Percentiles rank a stretch among this genome's conserved stretches.
Conservation (phyloP, 2,888 invertebrate genomes). For the Dryadula phaetusa region DNA sequence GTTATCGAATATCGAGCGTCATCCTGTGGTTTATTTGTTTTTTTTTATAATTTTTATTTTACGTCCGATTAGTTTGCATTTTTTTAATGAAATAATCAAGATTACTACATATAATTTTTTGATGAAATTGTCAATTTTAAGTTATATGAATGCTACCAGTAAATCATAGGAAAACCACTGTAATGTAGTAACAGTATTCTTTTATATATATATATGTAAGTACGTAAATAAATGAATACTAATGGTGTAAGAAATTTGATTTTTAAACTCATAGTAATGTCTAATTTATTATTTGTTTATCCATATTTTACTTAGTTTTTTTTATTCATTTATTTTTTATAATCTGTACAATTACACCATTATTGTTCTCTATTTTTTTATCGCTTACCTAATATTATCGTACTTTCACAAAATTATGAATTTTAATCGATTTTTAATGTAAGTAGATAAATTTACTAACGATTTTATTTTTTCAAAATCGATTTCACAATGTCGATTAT, state of each 20-base stretch:
- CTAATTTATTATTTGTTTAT: background rate
- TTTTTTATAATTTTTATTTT: background rate
- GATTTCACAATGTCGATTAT: background rate
- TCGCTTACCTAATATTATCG: conserved; percentile 10
- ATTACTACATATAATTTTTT: conserved; percentile 10
- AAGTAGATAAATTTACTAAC: conserved; percentile 13
- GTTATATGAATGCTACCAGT: conserved; percentile 10
- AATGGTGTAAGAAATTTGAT: background rate
- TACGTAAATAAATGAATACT: background rate
- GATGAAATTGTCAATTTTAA: conserved; percentile 28
- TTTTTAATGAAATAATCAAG: conserved; percentile 12
- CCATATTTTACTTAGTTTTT: background rate
- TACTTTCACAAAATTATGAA: background rate
- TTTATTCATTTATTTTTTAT: background rate
- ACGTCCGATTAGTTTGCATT: background rate
- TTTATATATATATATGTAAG: conserved; percentile 14
- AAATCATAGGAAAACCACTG: conserved; percentile 24
- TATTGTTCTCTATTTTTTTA: background rate
- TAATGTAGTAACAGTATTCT: conserved; percentile 36
- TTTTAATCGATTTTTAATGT: conserved; percentile 7
- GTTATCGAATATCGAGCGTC: background rate
- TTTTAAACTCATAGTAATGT: background rate
- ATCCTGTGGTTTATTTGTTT: background rate
- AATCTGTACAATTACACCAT: background rate
- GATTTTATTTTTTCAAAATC: background rate